phyloP scores from a whole-genome alignment of 1,140 invertebrate genomes.

The Paraescarpia echinospica region DNA sequence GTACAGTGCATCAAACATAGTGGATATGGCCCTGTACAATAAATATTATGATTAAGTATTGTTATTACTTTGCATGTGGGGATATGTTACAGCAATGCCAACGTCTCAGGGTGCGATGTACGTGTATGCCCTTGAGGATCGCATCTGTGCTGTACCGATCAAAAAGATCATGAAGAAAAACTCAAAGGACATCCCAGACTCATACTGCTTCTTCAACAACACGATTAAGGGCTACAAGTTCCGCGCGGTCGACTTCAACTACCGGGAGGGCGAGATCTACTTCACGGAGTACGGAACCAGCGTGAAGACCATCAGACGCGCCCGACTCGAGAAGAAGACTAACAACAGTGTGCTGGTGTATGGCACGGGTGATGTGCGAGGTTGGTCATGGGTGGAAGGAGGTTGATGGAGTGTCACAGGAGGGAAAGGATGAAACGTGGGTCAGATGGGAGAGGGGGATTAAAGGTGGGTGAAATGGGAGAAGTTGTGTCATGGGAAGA shows the following conservation, averaged over 20 bases:
- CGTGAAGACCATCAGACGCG: slow-evolving; percentile 14
- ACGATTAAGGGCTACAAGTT: not conserved
- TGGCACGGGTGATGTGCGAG: slow-evolving; percentile 18
- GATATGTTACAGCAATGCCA: not conserved
- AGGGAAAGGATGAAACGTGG: too few relatives aligned
- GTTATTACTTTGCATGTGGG: not conserved
- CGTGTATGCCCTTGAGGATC: not conserved
- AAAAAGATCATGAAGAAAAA: not conserved
- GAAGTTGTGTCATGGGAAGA: too few relatives aligned
- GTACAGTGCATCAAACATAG: too few relatives aligned
- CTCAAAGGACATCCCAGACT: not conserved
- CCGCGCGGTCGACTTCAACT: slow-evolving; percentile 21
- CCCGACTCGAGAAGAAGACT: not conserved
- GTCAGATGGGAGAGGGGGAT: too few relatives aligned
- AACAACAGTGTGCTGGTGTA: slow-evolving; percentile 13
- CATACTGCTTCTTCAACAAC: slow-evolving; percentile 15
- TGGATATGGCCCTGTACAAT: too few relatives aligned
- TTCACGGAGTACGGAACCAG: not conserved
- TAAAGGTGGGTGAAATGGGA: too few relatives aligned
- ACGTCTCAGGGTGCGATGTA: not conserved
- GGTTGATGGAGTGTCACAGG: not conserved
- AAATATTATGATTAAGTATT: too few relatives aligned
- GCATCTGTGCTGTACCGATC: not conserved
- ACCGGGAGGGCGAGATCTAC: slow-evolving; percentile 18
- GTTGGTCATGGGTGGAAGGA: not conserved